Conservation (phyloP, 2,888 invertebrate genomes). For the Marasmarcha lunaedactyla region DNA sequence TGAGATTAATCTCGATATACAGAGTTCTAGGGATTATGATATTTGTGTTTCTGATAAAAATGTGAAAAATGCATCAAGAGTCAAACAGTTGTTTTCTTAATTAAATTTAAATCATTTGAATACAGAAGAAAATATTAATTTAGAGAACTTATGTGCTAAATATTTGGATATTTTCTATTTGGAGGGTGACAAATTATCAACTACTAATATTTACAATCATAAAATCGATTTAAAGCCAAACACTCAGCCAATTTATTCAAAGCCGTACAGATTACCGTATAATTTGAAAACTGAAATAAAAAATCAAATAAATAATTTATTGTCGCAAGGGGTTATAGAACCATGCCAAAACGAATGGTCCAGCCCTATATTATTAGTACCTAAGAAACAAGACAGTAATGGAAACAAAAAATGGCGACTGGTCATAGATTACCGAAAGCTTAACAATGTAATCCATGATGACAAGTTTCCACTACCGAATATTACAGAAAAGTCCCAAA, state of each 20-base stretch:
- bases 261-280: constrained; percentile 8
- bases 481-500: constrained; percentile 7
- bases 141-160: constrained; percentile 9
- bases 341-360: constrained; percentile 6
- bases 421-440: constrained; percentile 8
- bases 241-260: constrained; percentile 6
- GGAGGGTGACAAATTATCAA: constrained; percentile 6
- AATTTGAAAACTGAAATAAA: constrained; percentile 7
- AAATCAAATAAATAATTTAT: constrained; percentile 9
- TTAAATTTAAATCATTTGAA: constrained; percentile 9
- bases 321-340: constrained; percentile 7
- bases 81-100: constrained; percentile 5
- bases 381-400: constrained; percentile 3
- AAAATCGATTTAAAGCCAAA: constrained; percentile 9
- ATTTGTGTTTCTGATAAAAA: constrained; percentile 7
- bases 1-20: constrained; percentile 1
- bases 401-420: constrained; percentile 9
- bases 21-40: constrained; percentile 3
- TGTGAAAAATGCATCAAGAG: constrained; percentile 3
- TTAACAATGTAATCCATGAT: constrained; percentile 5
- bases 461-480: constrained; percentile 8
- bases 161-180: constrained; percentile 10
- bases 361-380: constrained; percentile 8
- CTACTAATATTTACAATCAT: constrained; percentile 8
- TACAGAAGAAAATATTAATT: constrained; percentile 6